Base-by-base conservation (phyloP, 53 echinoderm and acorn worm species). In the Actinopyga echinites region DNA sequence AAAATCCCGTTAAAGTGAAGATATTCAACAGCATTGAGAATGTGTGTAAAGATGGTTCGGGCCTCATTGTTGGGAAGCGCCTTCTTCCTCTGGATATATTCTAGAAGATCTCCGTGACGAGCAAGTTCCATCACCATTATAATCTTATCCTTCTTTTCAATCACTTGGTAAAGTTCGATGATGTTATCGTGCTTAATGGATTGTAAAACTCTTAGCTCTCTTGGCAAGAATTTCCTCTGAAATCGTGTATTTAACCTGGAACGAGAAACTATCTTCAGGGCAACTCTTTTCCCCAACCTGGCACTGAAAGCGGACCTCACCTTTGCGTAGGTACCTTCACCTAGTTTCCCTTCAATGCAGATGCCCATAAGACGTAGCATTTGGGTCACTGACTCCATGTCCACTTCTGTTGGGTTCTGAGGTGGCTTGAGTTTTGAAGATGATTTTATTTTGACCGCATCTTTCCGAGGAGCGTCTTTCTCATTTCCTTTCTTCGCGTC, bases 251-350 rank as follows among this genome's bases (percentile, higher is more conserved):
- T 89, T 79, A 89, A 82, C 34, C 84, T 87, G 12, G 71, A 69
- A 19, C 90, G 86, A 1, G 89, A 85, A 56, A 96, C 87, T 80
- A 94, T 96, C 84, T 96, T 96, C 38, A 96, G 79, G 35, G 96
- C 96, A 0, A 92, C 93, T 2, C 85, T 54, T 81, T 69, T 58
- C 12, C 80, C 84, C 1, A 65, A 59, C 49, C 42, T 68, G 45
- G 85, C 59, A 56, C 81, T 85, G 53, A 59, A 92, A 1, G 88
- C 96, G 22, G 86, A 68, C 59, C 92, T 86, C 6, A 96, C 96
- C 24, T 94, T 94, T 24, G 96, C 93, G 59, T 96, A 96, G 19
- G 96, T 91, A 2, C 96, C 96, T 54, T 96, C 93, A 19, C 96
- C 96, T 1, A 94, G 83, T 64, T 88, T 95, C 38, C 83, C 74